Conservation (phyloP, 2,888 invertebrate genomes). For the Protonemura montana region DNA sequence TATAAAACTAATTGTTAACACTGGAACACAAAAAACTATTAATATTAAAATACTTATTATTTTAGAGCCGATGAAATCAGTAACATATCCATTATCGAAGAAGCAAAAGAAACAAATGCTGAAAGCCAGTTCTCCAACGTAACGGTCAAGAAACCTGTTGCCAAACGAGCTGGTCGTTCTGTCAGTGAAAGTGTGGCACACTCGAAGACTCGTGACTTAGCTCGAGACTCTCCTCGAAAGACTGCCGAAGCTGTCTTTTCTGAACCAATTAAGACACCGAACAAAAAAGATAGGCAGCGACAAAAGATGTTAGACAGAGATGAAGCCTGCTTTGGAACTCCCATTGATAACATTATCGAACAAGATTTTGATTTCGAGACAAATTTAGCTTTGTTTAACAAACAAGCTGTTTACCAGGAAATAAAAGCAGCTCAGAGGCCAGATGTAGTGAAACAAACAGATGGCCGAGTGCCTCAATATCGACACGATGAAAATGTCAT, state of each 20-base stretch:
- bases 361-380: constrained; percentile 95
- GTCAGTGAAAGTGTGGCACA: constrained; percentile 58
- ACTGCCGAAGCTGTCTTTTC: constrained; percentile 48
- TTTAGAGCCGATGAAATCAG: constrained; percentile 71
- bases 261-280: constrained; percentile 56
- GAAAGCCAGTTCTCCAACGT: constrained; percentile 55
- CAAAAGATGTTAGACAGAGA: constrained; percentile 62
- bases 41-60: constrained; percentile 32
- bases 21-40: background rate
- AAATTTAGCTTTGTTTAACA: constrained; percentile 90
- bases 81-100: constrained; percentile 78
- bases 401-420: constrained; percentile 80
- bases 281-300: constrained; percentile 62
- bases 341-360: constrained; percentile 69
- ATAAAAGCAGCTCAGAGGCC: constrained; percentile 70
- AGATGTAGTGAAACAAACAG: constrained; percentile 66
- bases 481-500: constrained; percentile 89
- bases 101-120: constrained; percentile 61
- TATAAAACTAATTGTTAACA: constrained; percentile 23
- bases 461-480: constrained; percentile 64
- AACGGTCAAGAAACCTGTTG: constrained; percentile 64
- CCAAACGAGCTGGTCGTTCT: constrained; percentile 63
- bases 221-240: constrained; percentile 52
- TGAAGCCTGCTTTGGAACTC: constrained; percentile 81
- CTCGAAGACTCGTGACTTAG: constrained; percentile 17